Evolutionary conservation across 2,888 invertebrate genomes (phyloP).

Genomic region (Cremastobaeus sp.): DNA sequence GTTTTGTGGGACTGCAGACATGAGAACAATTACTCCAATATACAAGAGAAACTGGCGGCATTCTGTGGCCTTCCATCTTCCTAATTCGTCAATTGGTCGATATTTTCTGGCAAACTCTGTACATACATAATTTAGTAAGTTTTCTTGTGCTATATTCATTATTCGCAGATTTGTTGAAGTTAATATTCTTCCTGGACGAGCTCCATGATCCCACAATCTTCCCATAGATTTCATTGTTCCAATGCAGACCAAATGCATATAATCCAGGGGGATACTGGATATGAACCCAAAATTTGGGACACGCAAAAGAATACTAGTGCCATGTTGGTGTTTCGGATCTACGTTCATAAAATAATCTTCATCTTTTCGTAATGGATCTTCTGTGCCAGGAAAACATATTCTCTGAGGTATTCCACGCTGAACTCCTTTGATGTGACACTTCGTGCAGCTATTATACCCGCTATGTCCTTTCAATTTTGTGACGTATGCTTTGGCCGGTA

Average conservation of each 20-base stretch:
- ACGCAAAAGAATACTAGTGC: neutral
- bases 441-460: neutral
- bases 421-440: neutral
- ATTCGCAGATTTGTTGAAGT: neutral
- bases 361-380: neutral
- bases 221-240: conserved; percentile 2
- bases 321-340: neutral
- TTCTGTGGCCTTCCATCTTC: neutral
- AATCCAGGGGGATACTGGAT: neutral
- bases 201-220: neutral
- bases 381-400: neutral
- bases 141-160: neutral
- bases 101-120: neutral
- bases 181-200: neutral
- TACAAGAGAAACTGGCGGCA: neutral
- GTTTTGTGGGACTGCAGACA: no score
- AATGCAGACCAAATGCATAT: conserved; percentile 10
- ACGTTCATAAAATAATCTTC: neutral
- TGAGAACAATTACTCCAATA: neutral
- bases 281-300: conserved; percentile 9
- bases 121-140: neutral
- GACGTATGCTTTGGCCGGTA: neutral
- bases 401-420: neutral
- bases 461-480: neutral
- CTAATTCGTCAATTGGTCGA: neutral